Base-by-base conservation (phyloP, 2,113 vertebrate species). In the Cichladusa arquata region DNA sequence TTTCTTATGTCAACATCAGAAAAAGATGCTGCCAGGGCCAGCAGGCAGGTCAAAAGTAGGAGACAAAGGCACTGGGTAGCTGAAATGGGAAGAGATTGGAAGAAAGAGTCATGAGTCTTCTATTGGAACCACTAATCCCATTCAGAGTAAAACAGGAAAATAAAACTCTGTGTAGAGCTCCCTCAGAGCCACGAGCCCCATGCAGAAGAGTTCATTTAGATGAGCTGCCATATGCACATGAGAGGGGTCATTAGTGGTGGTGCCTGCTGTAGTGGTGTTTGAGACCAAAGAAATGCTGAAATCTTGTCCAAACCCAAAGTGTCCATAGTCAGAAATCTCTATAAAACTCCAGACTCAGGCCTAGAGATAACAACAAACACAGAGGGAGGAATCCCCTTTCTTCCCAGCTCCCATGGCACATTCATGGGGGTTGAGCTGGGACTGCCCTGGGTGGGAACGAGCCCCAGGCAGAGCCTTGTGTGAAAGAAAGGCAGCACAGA, bases 1-100 rank as follows among this genome's bases (percentile, higher is more conserved):
- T 96, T 96, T 33, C 11, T 81, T 29, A 95, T 95, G 50, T 95
- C 87, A 26, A 96, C 19, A 19, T 34, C 71, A 80, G 92, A 88
- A 53, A 92, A 53, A 82, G 91, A 81, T 65, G 84, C 42, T 88
- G 84, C 67, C 67, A 90, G 66, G 60, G 81, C 42, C 66, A 96
- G 61, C 62, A 95, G 81, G 81, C 81, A 95, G 58, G 81, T 77
- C 50, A 85, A 53, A 82, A 87, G 38, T 81, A 94, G 66, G 74
- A 95, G 78, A 72, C 47, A 70, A 85, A 72, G 51, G 50, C 4
- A 7, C 34, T 79, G 95, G 34, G 60, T 57, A 76, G 87, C 96
- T 97, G 83, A 84, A 84, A 95, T 44, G 50, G 47, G 38, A 93
- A 80, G 53, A 91, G 54, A 77, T 89, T 45, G 31, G 38, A 88